A percentile compares a stretch with the other conserved stretches of the same genome.
These are phyloP conservation scores for Pachyramphus minor DNA, from an alignment of 2,113 vertebrate genomes.

Conservation along the genomic window DNA sequence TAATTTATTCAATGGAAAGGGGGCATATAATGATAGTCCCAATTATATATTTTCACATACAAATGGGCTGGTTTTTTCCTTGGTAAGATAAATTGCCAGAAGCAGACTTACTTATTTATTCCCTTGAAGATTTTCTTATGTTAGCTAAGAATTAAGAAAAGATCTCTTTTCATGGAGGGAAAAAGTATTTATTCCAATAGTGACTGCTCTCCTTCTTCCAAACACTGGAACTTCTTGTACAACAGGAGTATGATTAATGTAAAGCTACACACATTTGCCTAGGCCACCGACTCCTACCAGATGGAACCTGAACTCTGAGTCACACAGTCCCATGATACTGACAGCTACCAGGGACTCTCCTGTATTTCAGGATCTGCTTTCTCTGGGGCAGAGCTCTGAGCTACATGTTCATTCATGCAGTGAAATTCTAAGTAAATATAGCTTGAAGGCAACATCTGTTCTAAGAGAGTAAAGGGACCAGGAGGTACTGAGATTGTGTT, in stretches of 20 bases:
- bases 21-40: no score
- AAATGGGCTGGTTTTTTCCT: background rate
- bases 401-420: background rate
- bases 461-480: background rate
- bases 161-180: background rate
- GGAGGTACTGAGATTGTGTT: background rate
- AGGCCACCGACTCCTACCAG: background rate
- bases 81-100: background rate
- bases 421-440: background rate
- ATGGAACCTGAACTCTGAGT: background rate
- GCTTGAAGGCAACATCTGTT: background rate
- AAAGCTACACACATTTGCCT: background rate
- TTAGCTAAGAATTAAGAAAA: background rate
- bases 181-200: background rate
- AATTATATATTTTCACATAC: background rate
- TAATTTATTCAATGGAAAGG: background rate
- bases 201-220: background rate
- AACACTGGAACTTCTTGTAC: background rate
- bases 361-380: background rate
- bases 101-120: background rate
- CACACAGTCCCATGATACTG: background rate
- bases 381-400: background rate
- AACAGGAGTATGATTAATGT: background rate
- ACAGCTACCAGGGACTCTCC: background rate
- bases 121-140: background rate